Conservation (phyloP, 1,140 invertebrate genomes). For the Drosophila orosa region DNA sequence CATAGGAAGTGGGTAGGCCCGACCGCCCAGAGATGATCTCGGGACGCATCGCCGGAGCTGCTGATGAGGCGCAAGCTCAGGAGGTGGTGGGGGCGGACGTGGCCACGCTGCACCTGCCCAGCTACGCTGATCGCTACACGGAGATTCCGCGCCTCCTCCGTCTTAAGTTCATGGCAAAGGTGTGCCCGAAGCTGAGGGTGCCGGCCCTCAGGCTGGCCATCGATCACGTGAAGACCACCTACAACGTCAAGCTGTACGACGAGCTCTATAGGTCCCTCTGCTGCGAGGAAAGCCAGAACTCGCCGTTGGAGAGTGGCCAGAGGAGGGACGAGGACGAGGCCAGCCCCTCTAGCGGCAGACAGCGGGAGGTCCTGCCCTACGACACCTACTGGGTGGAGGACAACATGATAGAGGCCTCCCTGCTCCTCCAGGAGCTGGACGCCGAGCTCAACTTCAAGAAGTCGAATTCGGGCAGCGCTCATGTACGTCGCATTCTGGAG, state of each 20-base stretch:
- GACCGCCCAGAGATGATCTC: neutral
- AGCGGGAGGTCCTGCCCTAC: neutral
- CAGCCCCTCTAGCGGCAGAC: constrained; percentile 5
- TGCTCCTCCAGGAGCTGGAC: constrained; percentile 65
- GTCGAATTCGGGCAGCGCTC: constrained; percentile 51
- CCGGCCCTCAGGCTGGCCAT: constrained; percentile 59
- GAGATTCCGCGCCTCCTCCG: constrained; percentile 48
- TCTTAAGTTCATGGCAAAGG: constrained; percentile 59
- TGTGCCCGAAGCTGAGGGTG: constrained; percentile 59
- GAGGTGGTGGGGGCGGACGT: neutral
- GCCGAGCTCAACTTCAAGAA: constrained; percentile 68
- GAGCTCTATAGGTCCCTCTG: constrained; percentile 51
- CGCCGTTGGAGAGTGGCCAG: neutral
- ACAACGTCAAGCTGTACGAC: constrained; percentile 61
- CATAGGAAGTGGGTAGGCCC: neutral
- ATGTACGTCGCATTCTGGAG: constrained; percentile 59
- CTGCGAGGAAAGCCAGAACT: constrained; percentile 5
- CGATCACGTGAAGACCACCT: constrained; percentile 61
- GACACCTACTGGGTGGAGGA: constrained; percentile 48
- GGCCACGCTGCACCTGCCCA: constrained; percentile 38
- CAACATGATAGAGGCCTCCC: constrained; percentile 56
- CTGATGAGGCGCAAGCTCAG: neutral
- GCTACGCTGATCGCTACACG: constrained; percentile 56
- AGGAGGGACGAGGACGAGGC: neutral
- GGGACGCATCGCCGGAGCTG: neutral